phyloP scores from a whole-genome alignment of 2,797 vertebrate genomes.

The Diplodus sargus region DNA sequence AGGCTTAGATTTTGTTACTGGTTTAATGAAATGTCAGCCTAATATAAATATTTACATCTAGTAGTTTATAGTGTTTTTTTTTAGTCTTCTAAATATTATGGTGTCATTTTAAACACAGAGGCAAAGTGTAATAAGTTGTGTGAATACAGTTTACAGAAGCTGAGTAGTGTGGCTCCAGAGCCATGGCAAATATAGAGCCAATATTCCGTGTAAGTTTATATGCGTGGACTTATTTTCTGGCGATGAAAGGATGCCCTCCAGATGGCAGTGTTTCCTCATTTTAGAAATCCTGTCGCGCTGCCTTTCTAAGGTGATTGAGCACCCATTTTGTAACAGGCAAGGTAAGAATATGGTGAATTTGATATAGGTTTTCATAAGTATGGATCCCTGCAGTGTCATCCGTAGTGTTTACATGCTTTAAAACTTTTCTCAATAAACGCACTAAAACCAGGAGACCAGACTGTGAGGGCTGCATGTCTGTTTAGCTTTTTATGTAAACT shows the following conservation, averaged over 20 bases:
- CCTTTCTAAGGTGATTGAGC: constrained; percentile 54
- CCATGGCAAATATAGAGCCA: constrained; percentile 2
- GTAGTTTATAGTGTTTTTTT: constrained; percentile 22
- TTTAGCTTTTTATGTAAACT: constrained; percentile 30
- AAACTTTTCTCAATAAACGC: background rate
- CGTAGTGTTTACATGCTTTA: background rate
- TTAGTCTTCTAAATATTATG: constrained; percentile 29
- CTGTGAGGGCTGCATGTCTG: background rate
- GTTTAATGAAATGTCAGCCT: constrained; percentile 25
- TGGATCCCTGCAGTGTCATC: constrained; percentile 4
- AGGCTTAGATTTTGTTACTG: background rate
- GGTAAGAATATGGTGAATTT: constrained; percentile 43
- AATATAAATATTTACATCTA: constrained; percentile 37
- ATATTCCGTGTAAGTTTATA: constrained; percentile 4
- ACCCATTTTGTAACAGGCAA: constrained; percentile 75
- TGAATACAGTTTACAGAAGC: constrained; percentile 32
- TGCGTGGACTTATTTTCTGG: background rate
- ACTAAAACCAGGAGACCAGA: background rate
- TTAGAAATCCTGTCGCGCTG: background rate
- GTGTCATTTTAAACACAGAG: constrained; percentile 8
- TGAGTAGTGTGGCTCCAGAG: constrained; percentile 40
- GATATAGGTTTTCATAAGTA: constrained; percentile 14
- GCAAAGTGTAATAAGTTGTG: background rate
- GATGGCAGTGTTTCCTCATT: constrained; percentile 82
- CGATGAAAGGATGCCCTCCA: constrained; percentile 50